phyloP scores from a whole-genome alignment of 2,888 invertebrate species.

The Drosophila acutilabella region DNA sequence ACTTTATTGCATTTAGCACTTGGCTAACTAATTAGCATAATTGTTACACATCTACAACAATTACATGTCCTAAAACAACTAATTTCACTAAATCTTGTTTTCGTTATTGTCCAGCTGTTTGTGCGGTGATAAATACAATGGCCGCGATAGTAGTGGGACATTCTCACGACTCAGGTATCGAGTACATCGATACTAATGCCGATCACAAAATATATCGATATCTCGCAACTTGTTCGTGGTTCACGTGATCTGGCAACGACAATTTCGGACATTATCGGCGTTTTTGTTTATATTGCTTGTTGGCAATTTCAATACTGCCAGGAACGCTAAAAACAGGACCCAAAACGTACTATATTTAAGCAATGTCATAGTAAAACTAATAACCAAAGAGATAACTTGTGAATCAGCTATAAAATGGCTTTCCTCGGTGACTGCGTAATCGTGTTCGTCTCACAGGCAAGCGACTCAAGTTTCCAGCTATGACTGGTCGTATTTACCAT shows the following conservation, averaged over 20 bases:
- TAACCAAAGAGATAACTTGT: slow-evolving; percentile 22
- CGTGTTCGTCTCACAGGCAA: slow-evolving; percentile 92
- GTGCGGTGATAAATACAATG: neutral
- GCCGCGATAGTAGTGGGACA: no score
- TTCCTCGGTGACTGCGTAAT: slow-evolving; percentile 94
- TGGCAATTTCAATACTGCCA: slow-evolving; percentile 56
- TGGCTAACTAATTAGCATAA: slow-evolving; percentile 34
- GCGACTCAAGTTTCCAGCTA: slow-evolving; percentile 24
- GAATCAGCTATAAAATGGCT: slow-evolving; percentile 87
- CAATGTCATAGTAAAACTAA: slow-evolving; percentile 41
- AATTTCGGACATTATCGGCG: slow-evolving; percentile 34
- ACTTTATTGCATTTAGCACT: slow-evolving; percentile 18
- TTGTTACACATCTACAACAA: slow-evolving; percentile 10
- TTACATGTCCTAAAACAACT: slow-evolving; percentile 25
- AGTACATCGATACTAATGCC: no score
- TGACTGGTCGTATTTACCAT: slow-evolving; percentile 8
- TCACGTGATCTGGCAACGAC: slow-evolving; percentile 30
- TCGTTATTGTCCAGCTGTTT: slow-evolving; percentile 45
- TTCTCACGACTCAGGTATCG: no score
- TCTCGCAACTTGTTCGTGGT: neutral
- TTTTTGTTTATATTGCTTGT: slow-evolving; percentile 71
- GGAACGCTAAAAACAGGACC: slow-evolving; percentile 18
- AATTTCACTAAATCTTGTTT: slow-evolving; percentile 16
- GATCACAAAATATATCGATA: neutral
- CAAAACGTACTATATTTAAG: slow-evolving; percentile 32